Base-by-base conservation (phyloP, 2,797 vertebrate genomes). In the Lutjanus argentimaculatus region DNA sequence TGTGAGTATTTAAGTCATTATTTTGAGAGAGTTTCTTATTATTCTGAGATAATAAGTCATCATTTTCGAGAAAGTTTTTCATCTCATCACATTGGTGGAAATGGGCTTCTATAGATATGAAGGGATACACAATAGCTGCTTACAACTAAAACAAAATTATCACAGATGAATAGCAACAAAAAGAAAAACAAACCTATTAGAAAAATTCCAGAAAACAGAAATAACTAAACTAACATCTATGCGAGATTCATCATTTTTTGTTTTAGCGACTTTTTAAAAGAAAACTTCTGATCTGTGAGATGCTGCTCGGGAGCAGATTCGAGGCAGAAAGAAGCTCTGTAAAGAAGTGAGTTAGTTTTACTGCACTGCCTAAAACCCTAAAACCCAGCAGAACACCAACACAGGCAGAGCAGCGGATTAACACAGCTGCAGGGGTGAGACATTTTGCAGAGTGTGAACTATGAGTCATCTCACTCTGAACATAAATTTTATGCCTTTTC, bases 381-480 rank as follows among this genome's bases (percentile, higher is more conserved):
- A 71, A 79, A 73, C 30, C 46, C 77, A 51, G 57, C 79, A 83
- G 69, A 82, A 62, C 75, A 73, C 55, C 45, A 56, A 63, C 77
- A 62, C 58, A 75, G 66, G 61, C 78, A 61, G 79, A 85, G 77
- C 75, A 48, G 67, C 3, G 14, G 83, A 79, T 87, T 70, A 83
- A 77, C 75, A 79, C 85, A 83, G 77, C 91, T 86, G 85, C 84
- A 71, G 84, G 84, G 81, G 79, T 82, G 83, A 88, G 79, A 84
- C 77, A 61, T 82, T 89, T 85, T 77, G 58, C 62, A 57, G 73
- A 67, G 69, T 80, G 80, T 72, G 82, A 85, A 72, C 46, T 19
- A 64, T 87, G 83, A 89, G 51, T 90, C 88, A 91, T 69, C 43
- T 0, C 19, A 66, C 59, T 68, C 59, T 74, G 22, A 80, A 21